phyloP scores from a whole-genome alignment of 2,888 invertebrate genomes.

The Listrodromus nycthemerus region DNA sequence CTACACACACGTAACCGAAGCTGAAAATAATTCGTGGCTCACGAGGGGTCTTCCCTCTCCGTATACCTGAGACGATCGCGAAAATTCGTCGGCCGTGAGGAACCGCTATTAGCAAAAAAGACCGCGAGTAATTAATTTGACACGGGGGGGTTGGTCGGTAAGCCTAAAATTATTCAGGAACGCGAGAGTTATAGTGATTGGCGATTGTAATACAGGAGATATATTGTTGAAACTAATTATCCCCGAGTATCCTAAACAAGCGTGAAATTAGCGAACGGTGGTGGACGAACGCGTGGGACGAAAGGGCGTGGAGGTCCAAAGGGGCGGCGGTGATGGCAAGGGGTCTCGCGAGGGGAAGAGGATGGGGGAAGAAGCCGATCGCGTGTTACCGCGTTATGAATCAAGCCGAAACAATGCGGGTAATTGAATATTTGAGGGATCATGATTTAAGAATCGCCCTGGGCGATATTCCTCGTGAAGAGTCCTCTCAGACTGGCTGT shows the following conservation, averaged over 20 bases:
- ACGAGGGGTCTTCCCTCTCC: background rate
- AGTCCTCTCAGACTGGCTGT: slow-evolving; percentile 44
- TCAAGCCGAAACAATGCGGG: slow-evolving; percentile 76
- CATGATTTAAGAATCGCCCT: slow-evolving; percentile 77
- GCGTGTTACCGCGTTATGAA: slow-evolving; percentile 75
- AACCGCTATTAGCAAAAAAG: background rate
- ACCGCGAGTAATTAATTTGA: slow-evolving; percentile 10
- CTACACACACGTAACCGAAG: background rate
- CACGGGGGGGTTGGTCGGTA: background rate
- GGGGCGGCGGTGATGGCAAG: slow-evolving; percentile 16
- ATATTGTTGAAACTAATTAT: slow-evolving; percentile 74
- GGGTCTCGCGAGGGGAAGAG: background rate
- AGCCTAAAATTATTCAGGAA: slow-evolving; percentile 27
- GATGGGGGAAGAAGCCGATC: slow-evolving; percentile 41
- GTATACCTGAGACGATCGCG: background rate
- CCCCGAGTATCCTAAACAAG: slow-evolving; percentile 70
- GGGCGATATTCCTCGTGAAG: slow-evolving; percentile 67
- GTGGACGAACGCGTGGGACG: slow-evolving; percentile 61
- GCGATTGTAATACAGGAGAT: slow-evolving; percentile 55
- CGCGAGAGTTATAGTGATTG: slow-evolving; percentile 64
- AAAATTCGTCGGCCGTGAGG: background rate
- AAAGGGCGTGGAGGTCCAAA: slow-evolving; percentile 53
- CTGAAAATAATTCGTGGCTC: background rate
- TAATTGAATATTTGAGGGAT: slow-evolving; percentile 78
- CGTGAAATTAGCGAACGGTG: slow-evolving; percentile 75